A percentile compares a stretch with the other conserved stretches of the same genome.
Evolutionary conservation across 1,140 invertebrate species (phyloP).

Genomic region (Drosophila lowei): DNA sequence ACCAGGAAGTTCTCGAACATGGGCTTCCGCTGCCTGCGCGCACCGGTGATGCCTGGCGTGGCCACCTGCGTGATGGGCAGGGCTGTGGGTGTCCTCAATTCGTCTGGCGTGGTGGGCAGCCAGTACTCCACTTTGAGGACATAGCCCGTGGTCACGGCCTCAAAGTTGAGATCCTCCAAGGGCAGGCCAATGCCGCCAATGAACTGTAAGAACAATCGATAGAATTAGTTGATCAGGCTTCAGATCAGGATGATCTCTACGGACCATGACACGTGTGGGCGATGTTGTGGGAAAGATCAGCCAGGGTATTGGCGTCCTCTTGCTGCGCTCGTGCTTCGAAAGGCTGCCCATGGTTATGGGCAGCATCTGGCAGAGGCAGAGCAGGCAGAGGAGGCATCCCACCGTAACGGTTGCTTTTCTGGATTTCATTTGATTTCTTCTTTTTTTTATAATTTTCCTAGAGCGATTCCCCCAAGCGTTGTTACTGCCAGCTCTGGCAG

Average conservation of each 20-base stretch:
- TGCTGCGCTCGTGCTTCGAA: constrained; percentile 56
- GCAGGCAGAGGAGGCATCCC: constrained; percentile 5
- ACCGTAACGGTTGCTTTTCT: constrained; percentile 21
- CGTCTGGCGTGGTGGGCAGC: constrained; percentile 57
- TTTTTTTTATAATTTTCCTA: background rate
- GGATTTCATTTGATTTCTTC: constrained; percentile 40
- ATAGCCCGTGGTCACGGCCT: constrained; percentile 79
- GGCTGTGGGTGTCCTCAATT: constrained; percentile 56
- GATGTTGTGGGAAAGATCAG: constrained; percentile 73
- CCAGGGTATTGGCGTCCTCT: constrained; percentile 64
- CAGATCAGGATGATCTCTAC: background rate
- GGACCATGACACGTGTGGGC: constrained; percentile 74
- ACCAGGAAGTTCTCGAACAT: constrained; percentile 75
- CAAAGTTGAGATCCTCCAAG: constrained; percentile 69
- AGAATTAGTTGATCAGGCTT: background rate
- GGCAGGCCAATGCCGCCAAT: constrained; percentile 80
- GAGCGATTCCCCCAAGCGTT: constrained; percentile 32
- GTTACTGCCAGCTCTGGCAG: constrained; percentile 36
- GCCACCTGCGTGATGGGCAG: constrained; percentile 59
- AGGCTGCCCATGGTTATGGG: constrained; percentile 25
- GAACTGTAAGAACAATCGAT: constrained; percentile 37
- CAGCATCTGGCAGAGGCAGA: constrained; percentile 1
- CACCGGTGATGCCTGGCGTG: constrained; percentile 50
- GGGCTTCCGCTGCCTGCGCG: constrained; percentile 47
- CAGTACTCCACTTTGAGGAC: constrained; percentile 80